Percentiles rank a stretch among this genome's conserved stretches.
phyloP scores from a whole-genome alignment of 2,888 invertebrate genomes.

The Metallyticus violacea region DNA sequence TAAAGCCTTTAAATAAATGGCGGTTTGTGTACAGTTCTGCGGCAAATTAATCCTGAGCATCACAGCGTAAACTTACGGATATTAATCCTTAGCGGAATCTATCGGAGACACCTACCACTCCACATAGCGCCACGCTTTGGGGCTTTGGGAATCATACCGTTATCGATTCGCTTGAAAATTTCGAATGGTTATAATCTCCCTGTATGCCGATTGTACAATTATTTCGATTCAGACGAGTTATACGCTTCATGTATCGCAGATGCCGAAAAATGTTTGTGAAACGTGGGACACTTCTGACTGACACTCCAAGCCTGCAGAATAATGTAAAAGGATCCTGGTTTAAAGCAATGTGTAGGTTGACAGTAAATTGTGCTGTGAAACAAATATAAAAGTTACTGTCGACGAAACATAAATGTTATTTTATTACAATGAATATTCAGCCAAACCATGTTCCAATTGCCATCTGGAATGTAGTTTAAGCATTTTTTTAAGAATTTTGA shows the following conservation, averaged over 20 bases:
- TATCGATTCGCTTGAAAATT: not conserved
- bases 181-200: not conserved
- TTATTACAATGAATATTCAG: too few relatives aligned
- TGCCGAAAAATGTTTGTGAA: not conserved
- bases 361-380: too few relatives aligned
- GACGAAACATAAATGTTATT: too few relatives aligned
- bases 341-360: too few relatives aligned
- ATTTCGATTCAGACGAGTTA: not conserved
- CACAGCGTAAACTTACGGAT: not conserved
- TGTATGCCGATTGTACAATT: not conserved
- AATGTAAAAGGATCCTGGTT: too few relatives aligned
- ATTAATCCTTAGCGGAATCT: not conserved
- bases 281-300: too few relatives aligned
- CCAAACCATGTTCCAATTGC: too few relatives aligned
- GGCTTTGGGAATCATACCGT: not conserved
- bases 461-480: too few relatives aligned
- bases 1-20: not conserved
- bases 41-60: not conserved
- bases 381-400: too few relatives aligned
- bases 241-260: not conserved
- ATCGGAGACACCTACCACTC: not conserved
- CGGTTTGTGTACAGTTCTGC: not conserved
- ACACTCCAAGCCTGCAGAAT: too few relatives aligned
- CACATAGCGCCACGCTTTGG: not conserved
- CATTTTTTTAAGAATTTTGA: too few relatives aligned